Base-by-base conservation (phyloP, 2,113 vertebrate species). In the Brevimyrus niger region DNA sequence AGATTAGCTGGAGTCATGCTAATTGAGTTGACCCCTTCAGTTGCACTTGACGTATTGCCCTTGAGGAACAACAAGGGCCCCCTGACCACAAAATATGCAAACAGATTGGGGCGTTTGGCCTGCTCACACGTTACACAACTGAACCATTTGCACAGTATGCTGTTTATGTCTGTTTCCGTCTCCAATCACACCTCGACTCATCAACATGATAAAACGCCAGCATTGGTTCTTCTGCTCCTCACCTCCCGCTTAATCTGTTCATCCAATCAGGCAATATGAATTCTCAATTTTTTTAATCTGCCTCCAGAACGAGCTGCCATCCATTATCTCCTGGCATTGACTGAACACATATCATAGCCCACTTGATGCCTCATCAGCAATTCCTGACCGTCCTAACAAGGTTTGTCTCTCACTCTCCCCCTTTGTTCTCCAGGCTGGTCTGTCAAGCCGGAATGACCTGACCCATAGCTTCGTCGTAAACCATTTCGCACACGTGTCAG, bases 401-500 rank as follows among this genome's bases (percentile, higher is more conserved):
- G 89, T 48, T 87, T 90, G 88, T 86, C 86, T 90, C 90, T 51
- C 48, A 86, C 46, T 35, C 23, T 53, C n/a, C 69, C 50, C 17
- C 50, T 87, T 87, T 48, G 47, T 51, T 53, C 87, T 88, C 91
- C 88, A 19, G 83, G 61, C 87, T 88, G 84, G 88, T 92, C 91
- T 90, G 91, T 91, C 89, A 89, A 44, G 85, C 55, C 23, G n/a
- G 50, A 50, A 44, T 65, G 89, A 38, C 82, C 65, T 87, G 89
- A 85, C 88, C 83, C 61, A 55, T 31, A 50, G 48, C 87, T 50
- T 87, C 65, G 76, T 51, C 46, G 90, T 86, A 38, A 90, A 88
- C 88, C 73, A 91, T 92, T 92, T 84, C 91, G 87, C 89, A 92
- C 88, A 89, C 35, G 88, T 91, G 91, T 91, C 92, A 91, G 83